Evolutionary conservation across 37 sponge, comb jelly and placozoan genomes (phyloP), one percentile per base, ranked within the genome.

Genomic region (Aphrocallistes beatrix): DNA sequence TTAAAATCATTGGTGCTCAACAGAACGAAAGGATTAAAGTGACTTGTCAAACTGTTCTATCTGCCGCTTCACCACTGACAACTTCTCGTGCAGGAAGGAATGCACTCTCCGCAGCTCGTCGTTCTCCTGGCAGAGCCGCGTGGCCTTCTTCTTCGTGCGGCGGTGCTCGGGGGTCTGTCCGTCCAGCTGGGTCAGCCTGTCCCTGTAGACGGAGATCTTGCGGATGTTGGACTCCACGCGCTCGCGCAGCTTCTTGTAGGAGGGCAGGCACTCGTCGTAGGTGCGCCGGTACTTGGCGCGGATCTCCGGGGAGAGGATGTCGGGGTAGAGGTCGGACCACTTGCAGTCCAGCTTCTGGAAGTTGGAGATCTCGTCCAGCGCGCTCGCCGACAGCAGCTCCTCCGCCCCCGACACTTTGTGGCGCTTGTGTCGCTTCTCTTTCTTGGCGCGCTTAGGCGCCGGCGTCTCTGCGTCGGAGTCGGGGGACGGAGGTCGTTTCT

Each of bases 51-150:
- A 60, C 34, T 25, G 75, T 60, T 60, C 75, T 32, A 60, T 60
- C 34, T 60, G 75, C 34, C 34, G 25, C 75, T 60, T 60, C 1
- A 60, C 75, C 10, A 60, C 75, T 19, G 34, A 60, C 17, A 60
- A 13, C 34, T 60, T 60, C 3, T 60, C 75, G 75, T 60, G 75
- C 25, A 60, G 75, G 75, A 19, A 60, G 6, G 75, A 60, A 30
- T 25, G n/a, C 75, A 19, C n/a, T 3, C 28, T 13, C 17, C 75
- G 25, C 17, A 60, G 34, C 3, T 60, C 75, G 6, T 13, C 3
- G 75, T 60, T 60, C 75, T 60, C 75, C 32, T 60, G 17, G 75
- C 25, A 60, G 75, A 60, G 75, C 32, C 75, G 75, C 25, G 75
- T 60, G 34, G 75, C 75, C 3, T 13, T 3, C 75, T 13, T 3